Evolutionary conservation across 2,888 invertebrate species (phyloP).

Genomic region (Drosophila lacicola): DNA sequence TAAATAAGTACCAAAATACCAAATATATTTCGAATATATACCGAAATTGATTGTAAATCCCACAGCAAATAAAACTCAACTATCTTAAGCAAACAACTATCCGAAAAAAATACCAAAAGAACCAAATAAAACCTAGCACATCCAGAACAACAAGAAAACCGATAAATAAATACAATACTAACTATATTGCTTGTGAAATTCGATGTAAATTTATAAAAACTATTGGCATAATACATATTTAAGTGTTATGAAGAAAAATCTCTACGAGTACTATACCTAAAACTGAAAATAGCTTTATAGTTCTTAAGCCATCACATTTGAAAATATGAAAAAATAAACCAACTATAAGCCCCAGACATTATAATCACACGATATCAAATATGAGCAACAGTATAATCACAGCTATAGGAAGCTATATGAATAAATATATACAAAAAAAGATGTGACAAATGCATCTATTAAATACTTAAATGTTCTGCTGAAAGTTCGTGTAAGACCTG

Average conservation of each 20-base stretch:
- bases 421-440: neutral
- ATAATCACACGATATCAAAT: constrained; percentile 54
- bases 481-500: constrained; percentile 56
- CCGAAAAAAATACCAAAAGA: constrained; percentile 3
- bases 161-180: neutral
- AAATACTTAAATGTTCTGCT: constrained; percentile 61
- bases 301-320: constrained; percentile 70
- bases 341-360: constrained; percentile 32
- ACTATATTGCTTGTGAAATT: constrained; percentile 30
- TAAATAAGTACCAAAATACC: constrained; percentile 5
- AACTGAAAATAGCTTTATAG: constrained; percentile 84
- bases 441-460: constrained; percentile 29
- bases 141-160: constrained; percentile 8
- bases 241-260: constrained; percentile 71
- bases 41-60: neutral
- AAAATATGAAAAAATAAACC: constrained; percentile 1
- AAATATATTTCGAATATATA: neutral
- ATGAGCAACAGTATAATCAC: constrained; percentile 31
- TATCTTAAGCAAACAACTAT: constrained; percentile 11
- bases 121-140: constrained; percentile 21
- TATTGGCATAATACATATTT: constrained; percentile 51
- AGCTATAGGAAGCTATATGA: constrained; percentile 22
- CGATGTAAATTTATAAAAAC: constrained; percentile 38
- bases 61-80: constrained; percentile 11
- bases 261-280: constrained; percentile 74